Evolutionary conservation across 2,797 vertebrate species (phyloP).

Genomic region (Selene dorsalis): DNA sequence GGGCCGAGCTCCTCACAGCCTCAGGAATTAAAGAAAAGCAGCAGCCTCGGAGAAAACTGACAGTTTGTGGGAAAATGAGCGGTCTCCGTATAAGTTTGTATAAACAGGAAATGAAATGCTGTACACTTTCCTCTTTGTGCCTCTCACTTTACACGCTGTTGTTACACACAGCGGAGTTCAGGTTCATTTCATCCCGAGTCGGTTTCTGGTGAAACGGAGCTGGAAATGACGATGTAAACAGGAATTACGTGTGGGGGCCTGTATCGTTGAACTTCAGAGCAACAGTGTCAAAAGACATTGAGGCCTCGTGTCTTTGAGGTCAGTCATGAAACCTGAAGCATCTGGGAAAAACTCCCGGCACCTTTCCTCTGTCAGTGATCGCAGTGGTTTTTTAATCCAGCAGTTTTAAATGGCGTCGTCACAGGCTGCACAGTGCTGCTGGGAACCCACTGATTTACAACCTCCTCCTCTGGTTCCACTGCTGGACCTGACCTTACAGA

Average conservation of each 20-base stretch:
- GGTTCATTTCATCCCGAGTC: slow-evolving; percentile 4
- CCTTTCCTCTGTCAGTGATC: slow-evolving; percentile 22
- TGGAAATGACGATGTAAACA: slow-evolving; percentile 59
- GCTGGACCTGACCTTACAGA: slow-evolving; percentile 27
- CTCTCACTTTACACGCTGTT: slow-evolving; percentile 43
- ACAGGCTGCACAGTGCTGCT: not conserved
- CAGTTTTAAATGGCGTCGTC: slow-evolving; percentile 1
- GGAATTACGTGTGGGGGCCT: slow-evolving; percentile 24
- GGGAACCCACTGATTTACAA: slow-evolving; percentile 22
- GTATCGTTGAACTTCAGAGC: slow-evolving; percentile 10
- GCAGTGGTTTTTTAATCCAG: not conserved
- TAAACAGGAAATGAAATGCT: slow-evolving; percentile 70
- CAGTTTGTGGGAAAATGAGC: slow-evolving; percentile 44
- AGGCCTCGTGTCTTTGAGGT: slow-evolving; percentile 4
- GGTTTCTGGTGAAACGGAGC: slow-evolving; percentile 26
- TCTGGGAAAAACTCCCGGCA: slow-evolving; percentile 27
- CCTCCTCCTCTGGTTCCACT: not conserved
- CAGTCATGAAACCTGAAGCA: slow-evolving; percentile 40
- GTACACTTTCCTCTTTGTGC: slow-evolving; percentile 31
- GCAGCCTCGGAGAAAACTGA: slow-evolving; percentile 31
- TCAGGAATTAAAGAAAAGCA: slow-evolving; percentile 51
- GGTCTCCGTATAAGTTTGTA: slow-evolving; percentile 39
- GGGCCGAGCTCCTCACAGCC: slow-evolving; percentile 35
- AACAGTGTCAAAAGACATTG: slow-evolving; percentile 33
- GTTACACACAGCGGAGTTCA: slow-evolving; percentile 32